Base-by-base conservation (phyloP, 2,113 vertebrate species). In the Chlorodrepanis virens region DNA sequence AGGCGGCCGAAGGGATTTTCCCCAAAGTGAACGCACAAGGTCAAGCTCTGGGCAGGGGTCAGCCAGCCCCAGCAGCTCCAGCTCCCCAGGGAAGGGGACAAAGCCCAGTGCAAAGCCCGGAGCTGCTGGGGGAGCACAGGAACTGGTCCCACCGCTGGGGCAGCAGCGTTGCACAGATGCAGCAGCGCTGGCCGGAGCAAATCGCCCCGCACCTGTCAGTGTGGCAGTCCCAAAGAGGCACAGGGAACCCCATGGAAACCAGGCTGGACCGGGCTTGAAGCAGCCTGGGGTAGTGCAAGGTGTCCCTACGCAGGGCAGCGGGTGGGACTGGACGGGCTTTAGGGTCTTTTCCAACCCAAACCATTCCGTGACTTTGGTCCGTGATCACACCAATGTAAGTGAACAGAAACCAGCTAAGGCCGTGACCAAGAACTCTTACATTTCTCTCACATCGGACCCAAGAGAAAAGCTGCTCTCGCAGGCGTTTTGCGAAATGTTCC, bases 401-500 rank as follows among this genome's bases (percentile, higher is more conserved):
- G 21, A 37, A 37, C 27, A 44, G 6, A 35, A 86, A 59, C 13
- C 44, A 33, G 61, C 53, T 27, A 5, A 59, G 42, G 35, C 52
- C 11, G 42, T 25, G 37, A 17, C 17, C 40, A 25, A 29, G 13
- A 47, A 40, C 40, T 79, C 75, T 31, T 10, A 25, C 20, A 28
- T 17, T 65, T 44, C 15, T 68, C 45, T 52, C 6, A 0, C 12
- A 10, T 6, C n/a, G 28, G 21, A 33, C 25, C n/a, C 24, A 19
- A 45, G 29, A 33, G 22, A 65, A 74, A 65, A 81, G 23, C 60
- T 13, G 33, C 16, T 18, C 54, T 33, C 5, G n/a, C 74, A 42
- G 29, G 37, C 80, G 29, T 17, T 92, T 86, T 65, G 96, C 95
- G 87, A 95, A 72, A n/a, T 65, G 77, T 93, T 72, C 77, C 74